Base-by-base conservation (phyloP, 1,140 invertebrate species). In the Caenorhabditis remanei region DNA sequence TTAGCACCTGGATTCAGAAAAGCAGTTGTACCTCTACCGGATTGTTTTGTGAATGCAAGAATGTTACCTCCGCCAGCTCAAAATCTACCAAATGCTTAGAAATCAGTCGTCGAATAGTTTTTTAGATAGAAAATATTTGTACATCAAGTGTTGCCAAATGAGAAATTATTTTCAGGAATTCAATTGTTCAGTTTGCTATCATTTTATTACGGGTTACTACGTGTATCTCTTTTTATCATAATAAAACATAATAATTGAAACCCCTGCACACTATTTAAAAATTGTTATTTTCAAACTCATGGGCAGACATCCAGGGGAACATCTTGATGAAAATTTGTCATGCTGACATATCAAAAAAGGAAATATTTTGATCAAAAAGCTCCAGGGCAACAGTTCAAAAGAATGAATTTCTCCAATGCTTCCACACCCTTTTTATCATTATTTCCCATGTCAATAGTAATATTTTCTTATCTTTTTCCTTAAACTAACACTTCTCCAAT, bases 1-100 rank as follows among this genome's bases (percentile, higher is more conserved):
- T 41, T 85, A 7, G 85, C 43, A 7, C 85, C 85, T 19, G 85
- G 85, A 43, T 85, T 85, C 67, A 32, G 85, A 55, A 85, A 85
- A 53, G 85, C 85, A 5, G 85, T 85, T 3, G 85, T 85, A 21
- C 85, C 85, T 40, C 63, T 67, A 56, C 85, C 85, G 2, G 85
- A 85, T 50, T 85, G 43, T 63, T 58, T 85, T 16, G 85, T 85
- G 14, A 79, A 79, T 50, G 71, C 71, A 21, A 48, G 71, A 79
- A 79, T 79, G 71, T n/a, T 79, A 50, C 43, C 71, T 48, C 71
- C 21, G 8, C 13, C 40, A 71, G 43, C 16, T 71, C 71, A 43
- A 6, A 53, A 24, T 50, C 16, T n/a, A 46, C n/a, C n/a, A 14
- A 67, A 40, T 67, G 21, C 63, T 13, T 67, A 41, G 40, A 67